Evolutionary conservation across 1,140 invertebrate genomes (phyloP).

Genomic region (Drosophila carrolli): DNA sequence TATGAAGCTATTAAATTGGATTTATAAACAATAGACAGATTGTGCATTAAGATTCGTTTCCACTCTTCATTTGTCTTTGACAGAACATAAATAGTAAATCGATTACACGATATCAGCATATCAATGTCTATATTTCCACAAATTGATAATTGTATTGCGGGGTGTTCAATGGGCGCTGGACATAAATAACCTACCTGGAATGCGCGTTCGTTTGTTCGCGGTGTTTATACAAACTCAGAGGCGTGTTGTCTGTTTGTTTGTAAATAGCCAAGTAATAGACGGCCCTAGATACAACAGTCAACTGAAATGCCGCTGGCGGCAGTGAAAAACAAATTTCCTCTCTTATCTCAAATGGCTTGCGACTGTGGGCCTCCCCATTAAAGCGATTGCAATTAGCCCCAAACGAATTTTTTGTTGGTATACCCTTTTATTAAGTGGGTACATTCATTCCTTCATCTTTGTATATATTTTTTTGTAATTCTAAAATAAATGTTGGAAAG

Average conservation of each 20-base stretch:
- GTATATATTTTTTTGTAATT: not conserved
- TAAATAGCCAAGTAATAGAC: conserved; percentile 46
- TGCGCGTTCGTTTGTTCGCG: conserved; percentile 1
- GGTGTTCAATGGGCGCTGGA: conserved; percentile 10
- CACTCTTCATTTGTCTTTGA: not conserved
- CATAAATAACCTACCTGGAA: conserved; percentile 20
- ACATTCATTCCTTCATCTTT: not conserved
- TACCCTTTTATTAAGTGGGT: conserved; percentile 26
- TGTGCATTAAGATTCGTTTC: conserved; percentile 1
- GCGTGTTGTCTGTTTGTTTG: conserved; percentile 36
- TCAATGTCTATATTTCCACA: conserved; percentile 46
- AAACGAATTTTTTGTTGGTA: conserved; percentile 27
- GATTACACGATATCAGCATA: conserved; percentile 61
- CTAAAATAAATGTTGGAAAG: conserved; percentile 12
- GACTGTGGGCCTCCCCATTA: conserved; percentile 41
- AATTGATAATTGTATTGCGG: conserved; percentile 21
- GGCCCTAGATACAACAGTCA: conserved; percentile 12
- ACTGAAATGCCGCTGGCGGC: conserved; percentile 35
- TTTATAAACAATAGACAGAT: conserved; percentile 16
- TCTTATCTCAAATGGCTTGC: conserved; percentile 57
- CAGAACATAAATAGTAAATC: conserved; percentile 40
- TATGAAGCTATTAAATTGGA: conserved; percentile 9
- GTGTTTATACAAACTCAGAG: conserved; percentile 41
- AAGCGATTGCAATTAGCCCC: conserved; percentile 70
- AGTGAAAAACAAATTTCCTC: conserved; percentile 65